Conservation (phyloP, 2,888 invertebrate species). For the Acrocera orbiculus region DNA sequence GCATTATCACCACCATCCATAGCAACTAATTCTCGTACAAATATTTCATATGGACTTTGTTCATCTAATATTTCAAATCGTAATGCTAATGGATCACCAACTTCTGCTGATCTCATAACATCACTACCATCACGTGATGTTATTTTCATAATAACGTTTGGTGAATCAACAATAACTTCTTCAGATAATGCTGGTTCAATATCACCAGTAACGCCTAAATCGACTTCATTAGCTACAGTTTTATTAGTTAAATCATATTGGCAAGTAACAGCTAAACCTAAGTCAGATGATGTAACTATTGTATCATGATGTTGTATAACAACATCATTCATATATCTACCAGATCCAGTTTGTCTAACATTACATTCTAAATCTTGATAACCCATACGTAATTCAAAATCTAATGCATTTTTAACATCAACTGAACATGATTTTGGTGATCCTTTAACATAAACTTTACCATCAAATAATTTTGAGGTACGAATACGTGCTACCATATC, state of each 20-base stretch:
- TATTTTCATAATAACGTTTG: slow-evolving; percentile 87
- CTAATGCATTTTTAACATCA: slow-evolving; percentile 71
- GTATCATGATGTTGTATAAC: slow-evolving; percentile 92
- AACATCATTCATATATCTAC: slow-evolving; percentile 77
- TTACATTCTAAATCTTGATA: slow-evolving; percentile 87
- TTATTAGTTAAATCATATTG: slow-evolving; percentile 89
- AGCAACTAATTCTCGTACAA: slow-evolving; percentile 83
- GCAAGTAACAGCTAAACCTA: slow-evolving; percentile 82
- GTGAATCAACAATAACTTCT: slow-evolving; percentile 84
- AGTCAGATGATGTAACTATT: slow-evolving; percentile 84
- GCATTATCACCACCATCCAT: slow-evolving; percentile 88
- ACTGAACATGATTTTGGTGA: slow-evolving; percentile 84
- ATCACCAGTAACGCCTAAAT: slow-evolving; percentile 75
- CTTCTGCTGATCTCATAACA: slow-evolving; percentile 73
- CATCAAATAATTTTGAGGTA: slow-evolving; percentile 82
- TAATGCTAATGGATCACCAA: slow-evolving; percentile 79
- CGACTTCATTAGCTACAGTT: slow-evolving; percentile 82
- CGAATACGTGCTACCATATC: slow-evolving; percentile 87
- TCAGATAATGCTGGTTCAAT: slow-evolving; percentile 72
- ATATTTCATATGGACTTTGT: slow-evolving; percentile 88
- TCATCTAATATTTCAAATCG: slow-evolving; percentile 84
- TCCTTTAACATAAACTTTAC: slow-evolving; percentile 88
- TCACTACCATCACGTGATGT: slow-evolving; percentile 70
- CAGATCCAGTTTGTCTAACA: slow-evolving; percentile 74
- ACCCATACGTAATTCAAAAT: slow-evolving; percentile 82